Conservation (phyloP, 2,797 vertebrate species). For the Hipposideros larvatus region DNA sequence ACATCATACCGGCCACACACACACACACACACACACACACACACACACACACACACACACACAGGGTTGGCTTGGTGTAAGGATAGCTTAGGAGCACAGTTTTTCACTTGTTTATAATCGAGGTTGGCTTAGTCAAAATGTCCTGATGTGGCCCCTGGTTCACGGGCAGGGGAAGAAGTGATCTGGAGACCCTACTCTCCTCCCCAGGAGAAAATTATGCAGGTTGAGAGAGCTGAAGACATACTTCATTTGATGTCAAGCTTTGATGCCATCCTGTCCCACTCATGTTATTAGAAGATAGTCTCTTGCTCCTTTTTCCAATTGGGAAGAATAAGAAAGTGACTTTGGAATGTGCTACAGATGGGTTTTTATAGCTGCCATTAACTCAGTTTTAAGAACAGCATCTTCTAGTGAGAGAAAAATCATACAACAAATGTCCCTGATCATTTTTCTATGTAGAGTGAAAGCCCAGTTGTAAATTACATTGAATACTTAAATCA, state of each 20-base stretch:
- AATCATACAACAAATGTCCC: slow-evolving; percentile 42
- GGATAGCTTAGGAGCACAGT: background rate
- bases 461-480: slow-evolving; percentile 66
- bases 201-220: background rate
- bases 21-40: background rate
- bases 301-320: slow-evolving; percentile 39
- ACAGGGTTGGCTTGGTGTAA: background rate
- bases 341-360: slow-evolving; percentile 19
- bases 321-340: slow-evolving; percentile 51
- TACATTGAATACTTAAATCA: slow-evolving; percentile 44
- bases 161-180: background rate
- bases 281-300: background rate
- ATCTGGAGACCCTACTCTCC: background rate
- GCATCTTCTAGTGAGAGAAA: slow-evolving; percentile 58
- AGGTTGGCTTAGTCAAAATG: background rate
- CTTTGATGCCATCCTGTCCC: background rate
- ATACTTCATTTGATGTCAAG: background rate
- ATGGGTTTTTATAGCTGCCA: slow-evolving; percentile 39
- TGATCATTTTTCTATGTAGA: slow-evolving; percentile 48
- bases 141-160: background rate
- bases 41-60: background rate
- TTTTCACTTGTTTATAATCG: background rate
- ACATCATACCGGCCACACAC: background rate
- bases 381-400: slow-evolving; percentile 42
- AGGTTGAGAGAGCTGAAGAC: background rate